Conservation (phyloP, 2,888 invertebrate genomes). For the Tachina fera region DNA sequence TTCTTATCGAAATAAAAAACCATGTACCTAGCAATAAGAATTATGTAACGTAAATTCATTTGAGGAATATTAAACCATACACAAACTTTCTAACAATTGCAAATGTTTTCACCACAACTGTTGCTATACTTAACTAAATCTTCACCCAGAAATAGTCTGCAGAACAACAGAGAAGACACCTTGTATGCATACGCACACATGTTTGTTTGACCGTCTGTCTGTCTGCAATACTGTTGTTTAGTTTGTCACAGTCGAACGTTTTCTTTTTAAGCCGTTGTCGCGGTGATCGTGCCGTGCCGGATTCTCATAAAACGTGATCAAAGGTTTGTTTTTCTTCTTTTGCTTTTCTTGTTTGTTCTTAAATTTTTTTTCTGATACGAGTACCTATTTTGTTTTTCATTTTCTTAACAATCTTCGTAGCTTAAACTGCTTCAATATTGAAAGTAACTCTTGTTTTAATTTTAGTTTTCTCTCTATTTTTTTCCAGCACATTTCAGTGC, state of each 20-base stretch:
- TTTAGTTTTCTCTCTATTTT: slow-evolving; percentile 17
- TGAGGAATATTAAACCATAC: too few species aligned
- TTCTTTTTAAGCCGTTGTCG: slow-evolving; percentile 55
- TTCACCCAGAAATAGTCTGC: not conserved
- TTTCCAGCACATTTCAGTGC: not conserved
- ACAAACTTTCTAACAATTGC: not conserved
- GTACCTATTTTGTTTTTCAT: not conserved
- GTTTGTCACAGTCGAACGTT: slow-evolving; percentile 36
- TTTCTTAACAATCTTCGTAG: slow-evolving; percentile 40
- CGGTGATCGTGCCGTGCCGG: slow-evolving; percentile 60
- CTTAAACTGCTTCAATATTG: slow-evolving; percentile 17
- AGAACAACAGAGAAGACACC: slow-evolving; percentile 13
- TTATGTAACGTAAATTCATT: too few species aligned
- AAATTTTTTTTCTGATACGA: not conserved
- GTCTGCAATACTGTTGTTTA: slow-evolving; percentile 11
- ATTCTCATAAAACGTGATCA: slow-evolving; percentile 72
- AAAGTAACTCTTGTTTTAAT: not conserved
- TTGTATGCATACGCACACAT: not conserved
- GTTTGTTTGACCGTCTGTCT: slow-evolving; percentile 10
- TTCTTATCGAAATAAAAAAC: too few species aligned
- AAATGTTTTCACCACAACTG: not conserved
- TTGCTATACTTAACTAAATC: slow-evolving; percentile 6
- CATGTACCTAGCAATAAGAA: too few species aligned
- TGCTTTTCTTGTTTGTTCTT: slow-evolving; percentile 23
- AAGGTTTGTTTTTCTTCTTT: slow-evolving; percentile 60